phyloP scores from a whole-genome alignment of 2,113 vertebrate species.

The Oryctolagus cuniculus region DNA sequence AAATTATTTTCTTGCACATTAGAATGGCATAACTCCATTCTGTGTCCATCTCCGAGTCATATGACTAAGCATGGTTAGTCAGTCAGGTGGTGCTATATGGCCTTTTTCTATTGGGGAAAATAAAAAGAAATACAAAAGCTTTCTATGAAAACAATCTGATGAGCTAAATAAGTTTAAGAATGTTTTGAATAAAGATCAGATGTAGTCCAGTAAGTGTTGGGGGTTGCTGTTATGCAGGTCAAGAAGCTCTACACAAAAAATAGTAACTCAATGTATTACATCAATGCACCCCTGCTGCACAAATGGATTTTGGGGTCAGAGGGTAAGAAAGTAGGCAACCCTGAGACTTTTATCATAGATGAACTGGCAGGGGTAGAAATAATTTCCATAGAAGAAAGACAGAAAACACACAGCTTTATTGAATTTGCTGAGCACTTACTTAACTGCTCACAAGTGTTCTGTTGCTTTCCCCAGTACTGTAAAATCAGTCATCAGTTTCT shows the following conservation, averaged over 20 bases:
- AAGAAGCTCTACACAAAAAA: not conserved
- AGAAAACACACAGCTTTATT: not conserved
- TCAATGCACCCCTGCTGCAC: not conserved
- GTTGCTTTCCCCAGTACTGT: not conserved
- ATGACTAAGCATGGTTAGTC: not conserved
- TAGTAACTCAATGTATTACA: not conserved
- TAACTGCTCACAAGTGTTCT: not conserved
- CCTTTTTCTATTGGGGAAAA: not conserved
- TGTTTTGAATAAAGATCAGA: not conserved
- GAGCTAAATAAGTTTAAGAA: constrained; percentile 1
- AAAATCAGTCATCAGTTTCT: not conserved
- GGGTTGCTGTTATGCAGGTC: not conserved
- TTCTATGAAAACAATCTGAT: not conserved
- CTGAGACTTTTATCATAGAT: not conserved
- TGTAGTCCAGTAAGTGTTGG: not conserved
- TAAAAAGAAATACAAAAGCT: not conserved
- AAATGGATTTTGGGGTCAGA: not conserved
- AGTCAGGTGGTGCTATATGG: not conserved
- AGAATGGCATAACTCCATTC: not conserved
- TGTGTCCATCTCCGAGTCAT: not conserved
- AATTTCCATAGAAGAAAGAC: not conserved
- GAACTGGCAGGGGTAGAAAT: not conserved
- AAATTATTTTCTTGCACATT: not conserved
- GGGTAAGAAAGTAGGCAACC: not conserved
- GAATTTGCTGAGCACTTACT: not conserved